Conservation (phyloP, 2,888 invertebrate species). For the Ernsta delagoae region DNA sequence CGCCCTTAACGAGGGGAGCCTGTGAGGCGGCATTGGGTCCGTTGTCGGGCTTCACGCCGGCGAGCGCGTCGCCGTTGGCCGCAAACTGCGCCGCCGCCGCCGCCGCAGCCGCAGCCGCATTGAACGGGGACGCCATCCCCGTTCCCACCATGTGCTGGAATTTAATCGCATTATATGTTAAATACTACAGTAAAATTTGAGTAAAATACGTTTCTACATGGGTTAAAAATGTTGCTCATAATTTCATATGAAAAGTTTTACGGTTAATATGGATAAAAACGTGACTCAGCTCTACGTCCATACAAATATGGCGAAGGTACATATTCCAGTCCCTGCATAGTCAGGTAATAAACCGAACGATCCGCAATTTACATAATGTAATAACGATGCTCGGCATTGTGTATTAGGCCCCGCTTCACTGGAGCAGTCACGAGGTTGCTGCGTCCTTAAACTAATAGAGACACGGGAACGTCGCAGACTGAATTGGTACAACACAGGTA, state of each 20-base stretch:
- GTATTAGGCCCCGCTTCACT: slow-evolving; percentile 30
- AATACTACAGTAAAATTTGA: background rate
- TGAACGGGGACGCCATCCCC: slow-evolving; percentile 92
- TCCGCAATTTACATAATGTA: slow-evolving; percentile 38
- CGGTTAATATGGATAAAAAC: background rate
- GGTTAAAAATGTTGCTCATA: background rate
- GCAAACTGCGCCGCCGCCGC: slow-evolving; percentile 86
- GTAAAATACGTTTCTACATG: background rate
- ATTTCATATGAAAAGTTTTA: background rate
- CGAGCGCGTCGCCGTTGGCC: slow-evolving; percentile 82
- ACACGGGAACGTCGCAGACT: slow-evolving; percentile 28
- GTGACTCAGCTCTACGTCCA: slow-evolving; percentile 18
- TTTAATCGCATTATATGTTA: background rate
- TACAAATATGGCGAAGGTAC: slow-evolving; percentile 3
- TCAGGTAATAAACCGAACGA: slow-evolving; percentile 36
- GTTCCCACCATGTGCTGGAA: slow-evolving; percentile 97
- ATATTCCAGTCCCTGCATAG: slow-evolving; percentile 32
- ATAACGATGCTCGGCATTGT: slow-evolving; percentile 33
- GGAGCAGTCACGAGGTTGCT: slow-evolving; percentile 27
- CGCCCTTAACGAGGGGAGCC: slow-evolving; percentile 82
- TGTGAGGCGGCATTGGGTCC: slow-evolving; percentile 70
- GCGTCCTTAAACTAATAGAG: slow-evolving; percentile 35
- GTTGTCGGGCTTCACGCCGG: slow-evolving; percentile 79
- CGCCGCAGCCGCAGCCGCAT: slow-evolving; percentile 87
- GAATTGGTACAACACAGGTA: slow-evolving; percentile 31